A percentile compares a stretch with the other conserved stretches of the same genome.
Conservation (phyloP, 2,113 vertebrate species). For the Boleophthalmus pectinirostris region DNA sequence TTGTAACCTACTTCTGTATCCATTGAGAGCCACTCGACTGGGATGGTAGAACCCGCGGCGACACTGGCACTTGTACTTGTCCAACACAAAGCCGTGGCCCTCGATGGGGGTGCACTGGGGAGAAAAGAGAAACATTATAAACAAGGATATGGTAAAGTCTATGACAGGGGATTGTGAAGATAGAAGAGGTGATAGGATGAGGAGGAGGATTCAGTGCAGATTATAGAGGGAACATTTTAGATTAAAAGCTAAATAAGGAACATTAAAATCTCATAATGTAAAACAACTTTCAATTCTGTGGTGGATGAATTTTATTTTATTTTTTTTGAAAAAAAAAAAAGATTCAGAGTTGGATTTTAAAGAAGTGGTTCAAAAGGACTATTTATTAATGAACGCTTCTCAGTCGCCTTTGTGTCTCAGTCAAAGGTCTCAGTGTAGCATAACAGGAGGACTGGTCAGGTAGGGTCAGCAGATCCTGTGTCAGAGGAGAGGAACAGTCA, state of each 20-base stretch:
- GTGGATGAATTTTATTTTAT: background rate
- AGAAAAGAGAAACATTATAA: slow-evolving; percentile 11
- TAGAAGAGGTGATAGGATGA: slow-evolving; percentile 15
- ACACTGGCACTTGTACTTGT: slow-evolving; percentile 96
- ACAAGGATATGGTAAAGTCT: background rate
- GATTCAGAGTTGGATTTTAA: no score
- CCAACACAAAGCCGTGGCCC: slow-evolving; percentile 95
- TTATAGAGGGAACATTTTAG: slow-evolving; percentile 10
- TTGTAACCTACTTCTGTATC: slow-evolving; percentile 91
- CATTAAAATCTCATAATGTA: background rate
- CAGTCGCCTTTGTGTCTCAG: no score
- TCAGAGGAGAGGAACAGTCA: no score
- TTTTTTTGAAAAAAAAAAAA: no score
- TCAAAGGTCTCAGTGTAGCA: no score
- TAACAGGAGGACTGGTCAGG: no score
- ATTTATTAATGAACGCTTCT: no score
- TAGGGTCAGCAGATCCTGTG: no score
- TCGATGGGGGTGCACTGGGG: slow-evolving; percentile 89
- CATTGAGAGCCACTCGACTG: slow-evolving; percentile 86
- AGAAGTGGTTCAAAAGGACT: no score
- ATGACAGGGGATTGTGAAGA: background rate
- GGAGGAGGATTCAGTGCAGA: slow-evolving; percentile 22
- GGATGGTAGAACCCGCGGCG: slow-evolving; percentile 94
- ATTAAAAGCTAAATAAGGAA: slow-evolving; percentile 6
- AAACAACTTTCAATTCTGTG: background rate